phyloP scores from a whole-genome alignment of 2,113 vertebrate species.

The Cricetomys ansorgei region DNA sequence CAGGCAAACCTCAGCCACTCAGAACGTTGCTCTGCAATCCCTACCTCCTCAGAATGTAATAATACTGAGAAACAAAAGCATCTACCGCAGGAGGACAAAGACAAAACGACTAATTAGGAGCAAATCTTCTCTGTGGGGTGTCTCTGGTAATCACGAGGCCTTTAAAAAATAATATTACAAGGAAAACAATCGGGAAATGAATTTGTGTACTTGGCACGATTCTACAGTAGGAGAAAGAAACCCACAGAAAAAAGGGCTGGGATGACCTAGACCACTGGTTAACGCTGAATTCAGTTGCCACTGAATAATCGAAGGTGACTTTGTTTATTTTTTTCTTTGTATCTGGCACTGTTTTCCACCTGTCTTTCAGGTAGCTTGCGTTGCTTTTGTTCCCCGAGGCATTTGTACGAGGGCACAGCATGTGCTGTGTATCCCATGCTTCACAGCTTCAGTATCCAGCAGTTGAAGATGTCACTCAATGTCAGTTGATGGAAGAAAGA shows the following conservation, averaged over 20 bases:
- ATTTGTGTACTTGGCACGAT: neutral
- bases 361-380: neutral
- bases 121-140: neutral
- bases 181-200: conserved; percentile 36
- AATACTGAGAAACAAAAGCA: conserved; percentile 37
- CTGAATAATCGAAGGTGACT: neutral
- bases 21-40: neutral
- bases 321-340: neutral
- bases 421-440: neutral
- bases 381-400: neutral
- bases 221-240: neutral
- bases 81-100: neutral
- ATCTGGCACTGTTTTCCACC: neutral
- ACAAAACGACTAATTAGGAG: conserved; percentile 20
- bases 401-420: neutral
- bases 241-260: neutral
- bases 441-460: neutral
- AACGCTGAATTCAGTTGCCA: neutral
- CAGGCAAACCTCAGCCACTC: neutral
- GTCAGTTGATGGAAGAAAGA: neutral
- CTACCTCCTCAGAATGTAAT: neutral
- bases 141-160: neutral
- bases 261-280: neutral
- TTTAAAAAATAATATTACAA: neutral
- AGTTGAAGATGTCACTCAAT: neutral